Conservation (phyloP, 2,888 invertebrate species). For the Aphelenchoides bicaudatus region DNA sequence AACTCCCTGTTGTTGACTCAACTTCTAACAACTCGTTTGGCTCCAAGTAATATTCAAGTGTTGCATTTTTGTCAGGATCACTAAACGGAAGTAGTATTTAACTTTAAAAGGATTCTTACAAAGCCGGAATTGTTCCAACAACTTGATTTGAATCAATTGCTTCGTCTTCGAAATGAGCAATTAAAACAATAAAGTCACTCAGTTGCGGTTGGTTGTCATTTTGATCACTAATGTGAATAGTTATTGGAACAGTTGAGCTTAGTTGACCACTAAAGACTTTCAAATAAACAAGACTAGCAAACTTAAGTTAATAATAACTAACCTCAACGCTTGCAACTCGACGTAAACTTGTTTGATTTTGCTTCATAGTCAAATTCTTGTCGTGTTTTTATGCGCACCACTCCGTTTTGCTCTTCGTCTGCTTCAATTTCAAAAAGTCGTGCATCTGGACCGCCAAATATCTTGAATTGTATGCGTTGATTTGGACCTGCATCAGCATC, state of each 20-base stretch:
- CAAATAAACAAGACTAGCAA: slow-evolving; percentile 15
- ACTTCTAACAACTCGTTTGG: slow-evolving; percentile 48
- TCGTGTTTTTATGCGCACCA: slow-evolving; percentile 77
- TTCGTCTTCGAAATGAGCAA: slow-evolving; percentile 62
- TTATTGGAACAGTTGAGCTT: slow-evolving; percentile 52
- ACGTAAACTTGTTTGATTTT: slow-evolving; percentile 78
- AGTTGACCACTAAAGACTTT: slow-evolving; percentile 48
- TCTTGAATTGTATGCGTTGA: slow-evolving; percentile 85
- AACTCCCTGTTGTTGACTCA: slow-evolving; percentile 47
- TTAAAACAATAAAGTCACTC: slow-evolving; percentile 83
- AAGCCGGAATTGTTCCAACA: slow-evolving; percentile 53
- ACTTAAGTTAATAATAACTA: background rate
- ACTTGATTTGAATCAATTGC: slow-evolving; percentile 25
- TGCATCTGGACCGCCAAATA: slow-evolving; percentile 80
- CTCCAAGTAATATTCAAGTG: slow-evolving; percentile 52
- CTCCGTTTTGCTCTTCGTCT: slow-evolving; percentile 26
- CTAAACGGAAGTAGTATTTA: slow-evolving; percentile 28
- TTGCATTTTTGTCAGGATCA: slow-evolving; percentile 58
- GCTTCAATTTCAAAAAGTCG: slow-evolving; percentile 57
- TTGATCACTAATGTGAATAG: slow-evolving; percentile 56
- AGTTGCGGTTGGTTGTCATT: slow-evolving; percentile 90
- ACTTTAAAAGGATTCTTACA: slow-evolving; percentile 35
- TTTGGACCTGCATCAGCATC: slow-evolving; percentile 90
- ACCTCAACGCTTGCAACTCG: slow-evolving; percentile 72
- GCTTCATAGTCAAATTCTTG: slow-evolving; percentile 92